Evolutionary conservation across 2,888 invertebrate genomes (phyloP).

Genomic region (Mantis religiosa): DNA sequence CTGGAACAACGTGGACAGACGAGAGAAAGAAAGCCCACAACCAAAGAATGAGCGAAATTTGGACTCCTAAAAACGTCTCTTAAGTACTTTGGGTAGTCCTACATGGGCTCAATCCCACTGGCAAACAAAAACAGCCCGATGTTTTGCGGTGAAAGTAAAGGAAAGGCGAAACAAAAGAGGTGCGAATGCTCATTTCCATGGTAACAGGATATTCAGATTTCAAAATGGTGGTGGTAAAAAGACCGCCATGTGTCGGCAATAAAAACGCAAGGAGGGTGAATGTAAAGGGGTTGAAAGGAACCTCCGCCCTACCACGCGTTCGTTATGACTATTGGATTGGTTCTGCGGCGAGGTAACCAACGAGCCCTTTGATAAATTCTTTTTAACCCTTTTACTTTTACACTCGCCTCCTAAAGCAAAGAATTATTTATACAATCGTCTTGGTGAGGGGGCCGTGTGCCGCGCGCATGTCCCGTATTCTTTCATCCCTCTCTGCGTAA

Average conservation of each 20-base stretch:
- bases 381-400: slow-evolving; percentile 16
- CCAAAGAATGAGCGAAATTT: too few relatives aligned
- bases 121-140: too few relatives aligned
- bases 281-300: slow-evolving; percentile 1
- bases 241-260: background rate
- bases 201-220: background rate
- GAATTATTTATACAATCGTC: slow-evolving; percentile 1
- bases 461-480: background rate
- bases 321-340: background rate
- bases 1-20: too few relatives aligned
- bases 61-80: too few relatives aligned
- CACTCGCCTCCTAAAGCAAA: slow-evolving; percentile 11
- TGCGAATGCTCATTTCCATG: too few relatives aligned
- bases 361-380: slow-evolving; percentile 1
- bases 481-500: background rate
- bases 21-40: too few relatives aligned
- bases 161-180: too few relatives aligned
- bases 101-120: too few relatives aligned
- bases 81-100: too few relatives aligned
- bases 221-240: background rate
- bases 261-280: background rate
- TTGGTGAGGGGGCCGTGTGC: background rate
- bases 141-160: too few relatives aligned
- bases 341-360: background rate
- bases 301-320: background rate